Conservation (phyloP, 2,113 vertebrate genomes). For the Poecilia latipinna region DNA sequence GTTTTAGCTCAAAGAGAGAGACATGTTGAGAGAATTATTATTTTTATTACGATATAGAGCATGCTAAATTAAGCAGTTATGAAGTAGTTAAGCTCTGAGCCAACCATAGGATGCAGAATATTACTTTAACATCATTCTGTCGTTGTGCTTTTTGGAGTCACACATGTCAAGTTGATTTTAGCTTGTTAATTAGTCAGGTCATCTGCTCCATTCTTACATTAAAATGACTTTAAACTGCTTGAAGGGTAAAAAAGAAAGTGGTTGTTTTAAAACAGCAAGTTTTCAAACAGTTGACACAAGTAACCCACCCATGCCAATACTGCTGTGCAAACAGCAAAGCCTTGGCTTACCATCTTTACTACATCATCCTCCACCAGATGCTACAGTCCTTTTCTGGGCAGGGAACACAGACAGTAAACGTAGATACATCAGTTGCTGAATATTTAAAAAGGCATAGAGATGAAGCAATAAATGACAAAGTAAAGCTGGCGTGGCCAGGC, state of each 20-base stretch:
- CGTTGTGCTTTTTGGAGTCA: not conserved
- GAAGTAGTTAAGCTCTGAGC: too few relatives aligned
- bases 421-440: conserved; percentile 85
- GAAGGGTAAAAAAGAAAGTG: not conserved
- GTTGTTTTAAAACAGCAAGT: not conserved
- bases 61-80: too few relatives aligned
- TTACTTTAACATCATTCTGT: not conserved
- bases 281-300: not conserved
- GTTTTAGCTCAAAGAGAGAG: not conserved
- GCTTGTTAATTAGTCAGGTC: not conserved
- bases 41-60: not conserved
- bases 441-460: conserved; percentile 85
- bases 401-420: conserved; percentile 83
- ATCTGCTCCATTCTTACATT: not conserved
- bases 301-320: not conserved
- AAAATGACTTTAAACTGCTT: not conserved
- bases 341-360: conserved; percentile 55
- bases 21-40: not conserved
- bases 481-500: conserved; percentile 82
- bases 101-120: too few relatives aligned
- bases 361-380: conserved; percentile 70
- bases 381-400: conserved; percentile 62
- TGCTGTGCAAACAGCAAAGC: conserved; percentile 28
- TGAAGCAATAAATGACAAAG: conserved; percentile 87
- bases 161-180: not conserved